Percentiles rank a stretch among this genome's conserved stretches.
phyloP scores from a whole-genome alignment of 2,888 invertebrate species.

The Eristalis pertinax region DNA sequence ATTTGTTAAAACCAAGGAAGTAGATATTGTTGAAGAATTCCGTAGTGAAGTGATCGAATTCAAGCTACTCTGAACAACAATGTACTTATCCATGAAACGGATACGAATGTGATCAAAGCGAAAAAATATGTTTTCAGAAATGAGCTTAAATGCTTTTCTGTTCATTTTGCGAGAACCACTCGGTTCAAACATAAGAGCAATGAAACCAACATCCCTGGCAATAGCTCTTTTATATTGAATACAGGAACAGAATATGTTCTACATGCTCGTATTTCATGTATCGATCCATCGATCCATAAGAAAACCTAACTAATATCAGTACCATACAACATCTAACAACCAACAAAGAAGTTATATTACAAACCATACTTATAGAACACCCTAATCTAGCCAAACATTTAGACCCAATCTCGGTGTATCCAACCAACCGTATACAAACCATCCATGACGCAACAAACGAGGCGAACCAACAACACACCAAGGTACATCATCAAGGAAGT shows the following conservation, averaged over 20 bases:
- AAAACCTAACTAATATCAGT: not conserved
- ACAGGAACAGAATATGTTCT: constrained; percentile 40
- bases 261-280: constrained; percentile 10
- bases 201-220: constrained; percentile 57
- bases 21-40: constrained; percentile 4
- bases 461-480: constrained; percentile 7
- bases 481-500: constrained; percentile 14
- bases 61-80: constrained; percentile 44
- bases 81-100: constrained; percentile 59
- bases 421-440: constrained; percentile 4
- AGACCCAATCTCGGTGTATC: constrained; percentile 7
- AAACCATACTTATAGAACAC: not conserved
- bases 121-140: constrained; percentile 57
- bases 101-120: constrained; percentile 50
- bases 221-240: not conserved
- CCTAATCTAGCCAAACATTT: not conserved
- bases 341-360: not conserved
- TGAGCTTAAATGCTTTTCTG: constrained; percentile 65
- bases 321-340: not conserved
- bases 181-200: constrained; percentile 65
- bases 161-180: constrained; percentile 60
- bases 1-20: constrained; percentile 4
- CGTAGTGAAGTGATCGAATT: constrained; percentile 60
- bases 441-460: constrained; percentile 16
- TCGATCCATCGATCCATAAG: not conserved